Base-by-base conservation (phyloP, 1,140 invertebrate genomes). In the Heliothis subflexa region DNA sequence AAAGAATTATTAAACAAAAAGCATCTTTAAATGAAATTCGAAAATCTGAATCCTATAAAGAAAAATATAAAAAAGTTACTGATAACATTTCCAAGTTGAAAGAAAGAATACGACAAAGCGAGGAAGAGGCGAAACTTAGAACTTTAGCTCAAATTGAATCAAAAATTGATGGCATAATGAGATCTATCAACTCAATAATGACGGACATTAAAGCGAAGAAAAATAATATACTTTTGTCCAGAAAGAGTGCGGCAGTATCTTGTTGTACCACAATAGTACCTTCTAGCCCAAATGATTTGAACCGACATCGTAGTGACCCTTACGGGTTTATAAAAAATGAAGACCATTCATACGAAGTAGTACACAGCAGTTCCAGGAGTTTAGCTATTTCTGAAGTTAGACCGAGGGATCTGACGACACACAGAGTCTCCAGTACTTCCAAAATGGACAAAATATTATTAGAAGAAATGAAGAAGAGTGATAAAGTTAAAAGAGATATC, bases 121-220 rank as follows among this genome's bases (percentile, higher is more conserved):
- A 78, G 61, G 45, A 66, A 75, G 45, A 79, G 11, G 25, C 70
- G 18, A 84, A 71, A 78, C 52, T 71, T 50, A 76, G 64, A 50
- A 79, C 82, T 3, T 73, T 86, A 50, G 25, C 13, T 21, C 79
- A 13, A 13, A 85, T 88, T 62, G 86, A 88, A 83, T 61, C 72
- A 12, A 88, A 88, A 70, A 68, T 88, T 18, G 84, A 88, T 25
- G 64, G 45, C 28, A 80, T 93, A 62, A 88, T 92, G 40, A 68
- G 85, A 21, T 87, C 86, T 11, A 82, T 92, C 13, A 89, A 92
- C 70, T 83, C 61, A 25, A 85, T 90, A 54, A 85, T 90, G 13
- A n/a, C 66, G 59, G 84, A 89, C 73, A 84, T 90, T 16, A 85
- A 84, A 79, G 55, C 76, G 13, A 86, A 78, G 25, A 50, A 49